A percentile compares a stretch with the other conserved stretches of the same genome.
Evolutionary conservation across 2,113 vertebrate genomes (phyloP).

Genomic region (Probosciger aterrimus): DNA sequence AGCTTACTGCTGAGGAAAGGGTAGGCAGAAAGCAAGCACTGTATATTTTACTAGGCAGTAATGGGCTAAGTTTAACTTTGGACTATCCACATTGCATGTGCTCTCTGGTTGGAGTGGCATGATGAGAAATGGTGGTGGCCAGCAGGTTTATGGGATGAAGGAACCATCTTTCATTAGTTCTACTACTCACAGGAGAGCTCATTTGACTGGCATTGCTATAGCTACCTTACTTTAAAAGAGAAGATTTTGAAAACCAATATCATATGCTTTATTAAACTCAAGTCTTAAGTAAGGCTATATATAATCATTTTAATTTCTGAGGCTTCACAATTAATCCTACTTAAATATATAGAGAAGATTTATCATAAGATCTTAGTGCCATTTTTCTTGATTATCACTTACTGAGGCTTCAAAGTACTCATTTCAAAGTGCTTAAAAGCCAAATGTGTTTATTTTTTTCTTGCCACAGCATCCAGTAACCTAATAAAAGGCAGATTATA

Average conservation of each 20-base stretch:
- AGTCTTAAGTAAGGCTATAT: constrained; percentile 34
- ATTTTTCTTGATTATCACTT: constrained; percentile 60
- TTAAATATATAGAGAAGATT: constrained; percentile 52
- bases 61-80: not conserved
- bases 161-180: not conserved
- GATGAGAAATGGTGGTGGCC: not conserved
- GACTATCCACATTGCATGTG: not conserved
- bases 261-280: constrained; percentile 49
- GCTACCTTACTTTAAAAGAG: not conserved
- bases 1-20: not conserved
- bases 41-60: not conserved
- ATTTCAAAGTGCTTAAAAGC: constrained; percentile 36
- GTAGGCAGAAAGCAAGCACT: not conserved
- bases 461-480: constrained; percentile 32
- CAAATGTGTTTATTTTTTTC: not conserved
- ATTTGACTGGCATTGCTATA: constrained; percentile 20
- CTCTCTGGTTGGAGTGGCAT: not conserved
- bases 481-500: constrained; percentile 56
- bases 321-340: constrained; percentile 44
- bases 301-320: constrained; percentile 59
- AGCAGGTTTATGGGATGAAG: not conserved
- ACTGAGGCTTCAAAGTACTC: constrained; percentile 26
- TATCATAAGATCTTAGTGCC: constrained; percentile 31
- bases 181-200: not conserved
- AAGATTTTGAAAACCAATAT: constrained; percentile 36